Conservation (phyloP, 2,113 vertebrate species). For the Lepisosteus oculatus region DNA sequence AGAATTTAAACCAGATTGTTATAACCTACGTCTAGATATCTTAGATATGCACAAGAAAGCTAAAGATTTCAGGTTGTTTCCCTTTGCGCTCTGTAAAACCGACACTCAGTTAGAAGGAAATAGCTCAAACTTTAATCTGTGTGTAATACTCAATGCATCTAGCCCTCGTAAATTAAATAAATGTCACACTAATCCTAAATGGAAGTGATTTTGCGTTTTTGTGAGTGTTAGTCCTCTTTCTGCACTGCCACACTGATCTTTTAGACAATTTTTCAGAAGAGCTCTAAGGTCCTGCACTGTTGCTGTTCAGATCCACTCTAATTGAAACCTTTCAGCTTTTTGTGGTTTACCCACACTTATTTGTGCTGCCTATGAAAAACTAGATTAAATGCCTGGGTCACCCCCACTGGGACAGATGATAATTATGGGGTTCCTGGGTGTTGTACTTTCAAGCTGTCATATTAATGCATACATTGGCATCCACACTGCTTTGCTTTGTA, state of each 20-base stretch:
- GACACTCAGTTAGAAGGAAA: too few species aligned
- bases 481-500: neutral
- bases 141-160: too few species aligned
- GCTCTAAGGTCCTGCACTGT: neutral
- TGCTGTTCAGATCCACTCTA: neutral
- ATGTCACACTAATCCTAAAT: too few species aligned
- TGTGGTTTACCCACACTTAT: neutral
- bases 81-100: too few species aligned
- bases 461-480: neutral
- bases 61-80: too few species aligned
- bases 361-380: neutral
- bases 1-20: too few species aligned
- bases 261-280: neutral
- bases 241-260: neutral
- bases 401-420: neutral
- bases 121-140: too few species aligned
- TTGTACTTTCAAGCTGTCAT: neutral
- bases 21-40: too few species aligned
- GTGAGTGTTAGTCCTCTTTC: neutral
- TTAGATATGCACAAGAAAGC: too few species aligned
- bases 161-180: too few species aligned
- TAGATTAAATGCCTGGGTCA: neutral
- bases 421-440: neutral
- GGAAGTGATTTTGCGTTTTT: too few species aligned
- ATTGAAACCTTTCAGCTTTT: slow-evolving; percentile 1